These are phyloP conservation scores for Andrena hattorfiana DNA, from an alignment of 2,888 invertebrate genomes.

Conservation along the genomic window DNA sequence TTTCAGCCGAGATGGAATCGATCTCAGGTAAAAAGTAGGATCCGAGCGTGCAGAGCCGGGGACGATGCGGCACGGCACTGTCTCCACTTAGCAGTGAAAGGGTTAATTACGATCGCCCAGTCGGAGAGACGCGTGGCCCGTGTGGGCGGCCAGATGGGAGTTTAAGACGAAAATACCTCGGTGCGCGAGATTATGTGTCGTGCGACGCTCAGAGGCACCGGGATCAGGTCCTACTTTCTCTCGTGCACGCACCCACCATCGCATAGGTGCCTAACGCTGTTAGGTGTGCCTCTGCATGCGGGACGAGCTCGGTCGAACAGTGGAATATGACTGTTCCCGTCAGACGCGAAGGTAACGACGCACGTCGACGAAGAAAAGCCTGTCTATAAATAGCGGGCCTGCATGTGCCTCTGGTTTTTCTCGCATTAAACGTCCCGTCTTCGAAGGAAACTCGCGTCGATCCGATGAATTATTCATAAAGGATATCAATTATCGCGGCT, in stretches of 20 bases:
- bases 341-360: slow-evolving; percentile 26
- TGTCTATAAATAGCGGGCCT: slow-evolving; percentile 45
- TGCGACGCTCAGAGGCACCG: slow-evolving; percentile 34
- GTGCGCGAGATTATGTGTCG: slow-evolving; percentile 60
- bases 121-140: slow-evolving; percentile 51
- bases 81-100: slow-evolving; percentile 69
- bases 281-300: slow-evolving; percentile 66
- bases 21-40: background rate
- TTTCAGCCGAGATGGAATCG: background rate
- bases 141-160: slow-evolving; percentile 67
- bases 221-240: slow-evolving; percentile 71
- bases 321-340: slow-evolving; percentile 27
- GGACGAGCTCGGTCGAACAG: slow-evolving; percentile 65
- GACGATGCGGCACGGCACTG: slow-evolving; percentile 33
- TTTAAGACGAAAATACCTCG: slow-evolving; percentile 66
- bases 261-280: slow-evolving; percentile 34
- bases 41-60: slow-evolving; percentile 11
- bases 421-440: slow-evolving; percentile 4
- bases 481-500: slow-evolving; percentile 51
- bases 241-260: slow-evolving; percentile 57
- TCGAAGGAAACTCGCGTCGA: slow-evolving; percentile 30
- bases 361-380: slow-evolving; percentile 45
- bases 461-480: slow-evolving; percentile 59
- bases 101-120: slow-evolving; percentile 69
- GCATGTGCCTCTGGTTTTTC: slow-evolving; percentile 23